phyloP scores from a whole-genome alignment of 1,140 invertebrate species.

The Pteromalus puparum region DNA sequence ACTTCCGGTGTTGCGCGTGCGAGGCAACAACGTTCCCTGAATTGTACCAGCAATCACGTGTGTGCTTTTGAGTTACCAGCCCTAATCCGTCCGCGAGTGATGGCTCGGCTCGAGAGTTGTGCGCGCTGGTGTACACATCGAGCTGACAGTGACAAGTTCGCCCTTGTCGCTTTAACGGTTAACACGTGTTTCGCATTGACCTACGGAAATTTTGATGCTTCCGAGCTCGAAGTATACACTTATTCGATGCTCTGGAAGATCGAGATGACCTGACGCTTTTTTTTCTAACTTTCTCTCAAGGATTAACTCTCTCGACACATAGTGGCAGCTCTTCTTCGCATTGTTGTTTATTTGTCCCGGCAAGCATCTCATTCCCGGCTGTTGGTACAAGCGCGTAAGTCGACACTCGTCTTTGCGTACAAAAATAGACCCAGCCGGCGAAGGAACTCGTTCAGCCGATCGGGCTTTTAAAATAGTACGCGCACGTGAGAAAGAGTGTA shows the following conservation, averaged over 20 bases:
- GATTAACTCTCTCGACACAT: background rate
- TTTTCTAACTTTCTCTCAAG: background rate
- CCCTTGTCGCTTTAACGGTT: too few relatives aligned
- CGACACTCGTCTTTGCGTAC: constrained; percentile 8
- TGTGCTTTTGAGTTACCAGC: background rate
- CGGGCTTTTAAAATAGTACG: constrained; percentile 14
- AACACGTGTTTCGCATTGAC: background rate
- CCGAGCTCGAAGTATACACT: too few relatives aligned
- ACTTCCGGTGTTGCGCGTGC: too few relatives aligned
- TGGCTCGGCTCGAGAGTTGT: too few relatives aligned
- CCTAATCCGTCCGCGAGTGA: too few relatives aligned
- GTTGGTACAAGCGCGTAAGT: constrained; percentile 9
- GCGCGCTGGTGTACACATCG: too few relatives aligned
- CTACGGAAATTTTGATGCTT: background rate
- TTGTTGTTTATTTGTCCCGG: background rate
- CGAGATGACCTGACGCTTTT: too few relatives aligned
- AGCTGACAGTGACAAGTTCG: too few relatives aligned
- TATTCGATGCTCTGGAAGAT: too few relatives aligned
- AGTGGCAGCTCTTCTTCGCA: background rate
- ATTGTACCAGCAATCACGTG: too few relatives aligned
- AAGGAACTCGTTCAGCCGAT: background rate
- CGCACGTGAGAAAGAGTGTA: background rate
- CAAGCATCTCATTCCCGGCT: background rate
- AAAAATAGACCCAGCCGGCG: constrained; percentile 1
- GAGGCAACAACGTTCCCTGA: too few relatives aligned